Conservation (phyloP, 2,797 vertebrate genomes). For the Dallia pectoralis region DNA sequence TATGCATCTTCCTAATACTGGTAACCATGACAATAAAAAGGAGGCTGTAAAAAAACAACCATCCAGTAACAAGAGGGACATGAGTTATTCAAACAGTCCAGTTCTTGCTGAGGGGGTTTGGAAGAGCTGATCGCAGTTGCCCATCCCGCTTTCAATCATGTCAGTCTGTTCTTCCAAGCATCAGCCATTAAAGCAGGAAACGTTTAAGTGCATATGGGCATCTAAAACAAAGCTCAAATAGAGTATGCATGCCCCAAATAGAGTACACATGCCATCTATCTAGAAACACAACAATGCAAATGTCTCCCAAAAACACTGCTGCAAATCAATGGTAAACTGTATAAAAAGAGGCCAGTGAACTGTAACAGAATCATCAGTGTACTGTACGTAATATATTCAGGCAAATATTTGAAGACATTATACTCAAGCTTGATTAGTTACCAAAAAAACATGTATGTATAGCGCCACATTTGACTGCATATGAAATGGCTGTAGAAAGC, state of each 20-base stretch:
- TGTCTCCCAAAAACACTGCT: neutral
- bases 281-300: neutral
- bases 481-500: constrained; percentile 47
- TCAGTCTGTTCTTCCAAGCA: constrained; percentile 10
- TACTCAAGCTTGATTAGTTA: constrained; percentile 33
- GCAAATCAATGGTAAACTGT: too few relatives aligned
- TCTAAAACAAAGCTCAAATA: constrained; percentile 32
- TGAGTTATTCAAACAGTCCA: neutral
- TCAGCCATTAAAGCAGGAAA: neutral
- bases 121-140: neutral
- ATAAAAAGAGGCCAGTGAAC: too few relatives aligned
- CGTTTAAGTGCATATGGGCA: neutral
- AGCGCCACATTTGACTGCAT: constrained; percentile 49
- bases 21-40: constrained; percentile 11
- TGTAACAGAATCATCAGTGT: neutral
- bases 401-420: neutral
- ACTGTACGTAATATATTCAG: neutral
- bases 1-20: constrained; percentile 19
- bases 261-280: neutral
- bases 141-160: constrained; percentile 8
- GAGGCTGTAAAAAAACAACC: neutral
- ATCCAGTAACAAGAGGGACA: neutral
- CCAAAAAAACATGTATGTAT: constrained; percentile 44
- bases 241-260: neutral
- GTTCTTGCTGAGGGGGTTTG: neutral